These are phyloP conservation scores for Aulostomus chinensis DNA, from an alignment of 2,797 vertebrate species.

Conservation along the genomic window DNA sequence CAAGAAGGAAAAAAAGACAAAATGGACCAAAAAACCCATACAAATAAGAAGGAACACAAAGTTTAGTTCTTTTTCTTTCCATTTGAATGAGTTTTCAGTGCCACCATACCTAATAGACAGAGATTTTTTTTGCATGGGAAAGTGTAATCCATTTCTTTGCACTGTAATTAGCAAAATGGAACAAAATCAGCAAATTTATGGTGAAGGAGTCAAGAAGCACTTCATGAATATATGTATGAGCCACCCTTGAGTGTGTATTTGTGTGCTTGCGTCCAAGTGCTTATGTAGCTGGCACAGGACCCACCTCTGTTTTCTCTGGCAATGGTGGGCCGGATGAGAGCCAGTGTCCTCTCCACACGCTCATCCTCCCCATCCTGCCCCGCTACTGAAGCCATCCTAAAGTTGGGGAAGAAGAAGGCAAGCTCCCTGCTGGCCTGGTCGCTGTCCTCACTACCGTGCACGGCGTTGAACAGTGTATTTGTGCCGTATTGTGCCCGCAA, in stretches of 20 bases:
- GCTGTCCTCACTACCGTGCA: conserved; percentile 84
- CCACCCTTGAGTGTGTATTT: conserved; percentile 9
- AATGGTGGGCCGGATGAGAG: conserved; percentile 79
- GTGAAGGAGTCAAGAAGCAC: conserved; percentile 7
- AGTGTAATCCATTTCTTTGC: background rate
- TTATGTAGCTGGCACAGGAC: conserved; percentile 63
- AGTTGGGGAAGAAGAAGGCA: conserved; percentile 87
- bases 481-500: conserved; percentile 89
- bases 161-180: too few species aligned
- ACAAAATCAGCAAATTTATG: conserved; percentile 6
- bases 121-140: too few species aligned
- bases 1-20: too few species aligned
- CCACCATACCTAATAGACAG: too few species aligned
- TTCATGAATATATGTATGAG: conserved; percentile 6
- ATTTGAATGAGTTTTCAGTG: too few species aligned
- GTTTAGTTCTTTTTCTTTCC: too few species aligned
- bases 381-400: conserved; percentile 62
- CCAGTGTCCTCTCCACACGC: conserved; percentile 81
- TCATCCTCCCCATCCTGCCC: conserved; percentile 70
- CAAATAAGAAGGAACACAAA: too few species aligned
- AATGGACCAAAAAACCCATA: too few species aligned
- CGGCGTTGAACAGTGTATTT: conserved; percentile 84
- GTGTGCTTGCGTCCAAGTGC: conserved; percentile 16
- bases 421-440: conserved; percentile 85
- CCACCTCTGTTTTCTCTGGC: conserved; percentile 83